These are phyloP conservation scores for Neolamprologus sp. DNA, from an alignment of 2,113 vertebrate genomes.

Conservation along the genomic window DNA sequence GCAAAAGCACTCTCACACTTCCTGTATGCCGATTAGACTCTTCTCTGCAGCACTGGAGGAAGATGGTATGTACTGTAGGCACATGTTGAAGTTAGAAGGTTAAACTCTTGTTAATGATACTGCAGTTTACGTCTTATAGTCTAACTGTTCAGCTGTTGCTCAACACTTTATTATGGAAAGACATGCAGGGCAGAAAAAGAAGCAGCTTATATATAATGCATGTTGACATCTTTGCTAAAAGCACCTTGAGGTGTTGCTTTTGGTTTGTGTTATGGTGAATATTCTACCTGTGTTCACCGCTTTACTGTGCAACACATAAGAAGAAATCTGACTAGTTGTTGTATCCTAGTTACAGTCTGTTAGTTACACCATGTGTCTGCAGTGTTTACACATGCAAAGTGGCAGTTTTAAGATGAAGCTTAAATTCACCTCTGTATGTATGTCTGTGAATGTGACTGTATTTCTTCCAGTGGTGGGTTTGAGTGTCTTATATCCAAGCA, in stretches of 20 bases:
- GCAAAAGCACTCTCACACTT: constrained; percentile 11
- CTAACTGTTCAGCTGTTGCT: not conserved
- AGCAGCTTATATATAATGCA: not conserved
- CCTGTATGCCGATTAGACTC: constrained; percentile 41
- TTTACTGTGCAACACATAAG: not conserved
- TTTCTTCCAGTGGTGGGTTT: not conserved
- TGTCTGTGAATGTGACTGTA: not conserved
- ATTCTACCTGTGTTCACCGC: not conserved
- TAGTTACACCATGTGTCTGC: not conserved
- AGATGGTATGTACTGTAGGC: constrained; percentile 49
- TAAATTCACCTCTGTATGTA: not conserved
- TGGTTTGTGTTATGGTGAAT: not conserved
- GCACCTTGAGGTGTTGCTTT: not conserved
- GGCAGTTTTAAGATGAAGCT: not conserved
- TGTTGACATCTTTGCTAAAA: not conserved
- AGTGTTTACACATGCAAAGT: not conserved
- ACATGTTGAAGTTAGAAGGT: not conserved
- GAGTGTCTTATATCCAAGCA: not conserved
- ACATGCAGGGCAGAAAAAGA: not conserved
- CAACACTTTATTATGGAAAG: not conserved
- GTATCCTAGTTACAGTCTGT: not conserved
- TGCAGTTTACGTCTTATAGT: not conserved
- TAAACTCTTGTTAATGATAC: not conserved
- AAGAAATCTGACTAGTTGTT: not conserved
- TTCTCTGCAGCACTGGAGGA: constrained; percentile 31